Evolutionary conservation across 2,113 vertebrate genomes (phyloP).

Genomic region (Clarias gariepinus): DNA sequence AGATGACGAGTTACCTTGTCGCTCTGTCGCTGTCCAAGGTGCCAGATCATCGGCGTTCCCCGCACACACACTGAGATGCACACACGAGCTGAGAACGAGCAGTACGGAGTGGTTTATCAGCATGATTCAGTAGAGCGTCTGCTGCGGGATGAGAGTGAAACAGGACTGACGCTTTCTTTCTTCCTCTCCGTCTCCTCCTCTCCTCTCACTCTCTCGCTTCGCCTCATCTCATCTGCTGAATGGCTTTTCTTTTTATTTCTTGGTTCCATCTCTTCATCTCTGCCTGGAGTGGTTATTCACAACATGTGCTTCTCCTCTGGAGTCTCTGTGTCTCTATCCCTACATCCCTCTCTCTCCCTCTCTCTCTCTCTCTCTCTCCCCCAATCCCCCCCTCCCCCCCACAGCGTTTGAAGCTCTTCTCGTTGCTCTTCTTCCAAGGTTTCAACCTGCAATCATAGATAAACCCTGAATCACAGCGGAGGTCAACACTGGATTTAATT

Average conservation of each 20-base stretch:
- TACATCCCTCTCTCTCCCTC: constrained; percentile 3
- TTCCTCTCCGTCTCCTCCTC: constrained; percentile 12
- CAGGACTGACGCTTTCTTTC: constrained; percentile 1
- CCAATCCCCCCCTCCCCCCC: too few species aligned
- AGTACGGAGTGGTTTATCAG: constrained; percentile 9
- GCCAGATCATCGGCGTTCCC: background rate
- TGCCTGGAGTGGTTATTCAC: constrained; percentile 13
- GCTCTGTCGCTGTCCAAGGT: background rate
- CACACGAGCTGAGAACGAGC: constrained; percentile 27
- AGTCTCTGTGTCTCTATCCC: background rate
- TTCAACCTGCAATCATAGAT: constrained; percentile 30
- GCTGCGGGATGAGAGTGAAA: constrained; percentile 1
- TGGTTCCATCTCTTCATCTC: constrained; percentile 35
- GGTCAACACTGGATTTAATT: constrained; percentile 16
- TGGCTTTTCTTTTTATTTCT: background rate
- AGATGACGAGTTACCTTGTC: background rate
- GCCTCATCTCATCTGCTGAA: constrained; percentile 22
- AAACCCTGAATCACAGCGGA: constrained; percentile 16
- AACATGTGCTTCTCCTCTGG: constrained; percentile 16
- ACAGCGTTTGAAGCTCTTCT: background rate
- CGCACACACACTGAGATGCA: background rate
- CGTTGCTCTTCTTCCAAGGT: background rate
- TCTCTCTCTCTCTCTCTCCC: background rate
- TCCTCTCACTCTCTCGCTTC: background rate
- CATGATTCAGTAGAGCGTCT: constrained; percentile 16